A percentile compares a stretch with the other conserved stretches of the same genome.
Evolutionary conservation across 2,888 invertebrate species (phyloP).

Genomic region (Campaea margaritaria): DNA sequence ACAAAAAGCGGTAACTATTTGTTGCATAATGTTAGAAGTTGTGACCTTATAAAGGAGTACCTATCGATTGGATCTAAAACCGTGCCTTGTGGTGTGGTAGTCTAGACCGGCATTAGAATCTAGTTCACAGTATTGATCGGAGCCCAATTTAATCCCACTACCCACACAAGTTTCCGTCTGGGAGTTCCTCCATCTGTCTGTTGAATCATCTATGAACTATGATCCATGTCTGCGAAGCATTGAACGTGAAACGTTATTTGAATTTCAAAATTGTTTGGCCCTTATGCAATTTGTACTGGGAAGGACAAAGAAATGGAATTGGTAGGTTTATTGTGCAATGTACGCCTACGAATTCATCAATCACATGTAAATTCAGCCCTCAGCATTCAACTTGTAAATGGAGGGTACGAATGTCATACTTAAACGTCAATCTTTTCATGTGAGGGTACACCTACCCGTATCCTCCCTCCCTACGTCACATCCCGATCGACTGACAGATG

Average conservation of each 20-base stretch:
- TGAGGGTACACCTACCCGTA: no score
- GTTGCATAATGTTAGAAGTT: constrained; percentile 1
- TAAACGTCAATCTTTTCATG: no score
- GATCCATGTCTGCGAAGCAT: constrained; percentile 11
- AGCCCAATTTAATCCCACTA: constrained; percentile 6
- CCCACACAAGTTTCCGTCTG: constrained; percentile 15
- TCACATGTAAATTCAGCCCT: no score
- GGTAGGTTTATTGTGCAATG: no score
- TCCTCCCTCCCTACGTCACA: no score
- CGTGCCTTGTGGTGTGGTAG: not conserved
- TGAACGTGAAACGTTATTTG: constrained; percentile 11
- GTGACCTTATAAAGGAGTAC: constrained; percentile 13
- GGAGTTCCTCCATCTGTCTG: not conserved
- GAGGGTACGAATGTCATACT: no score
- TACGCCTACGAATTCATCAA: no score
- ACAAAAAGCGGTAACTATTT: constrained; percentile 6
- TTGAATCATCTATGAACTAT: not conserved
- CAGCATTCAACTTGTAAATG: no score
- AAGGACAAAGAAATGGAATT: no score
- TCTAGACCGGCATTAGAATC: constrained; percentile 17
- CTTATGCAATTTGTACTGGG: not conserved
- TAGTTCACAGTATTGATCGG: constrained; percentile 26
- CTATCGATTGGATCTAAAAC: constrained; percentile 24
- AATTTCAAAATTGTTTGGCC: constrained; percentile 7
- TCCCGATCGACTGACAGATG: no score